A percentile compares a stretch with the other conserved stretches of the same genome.
Conservation (phyloP, 1,140 invertebrate genomes). For the Rhyzopertha dominica region DNA sequence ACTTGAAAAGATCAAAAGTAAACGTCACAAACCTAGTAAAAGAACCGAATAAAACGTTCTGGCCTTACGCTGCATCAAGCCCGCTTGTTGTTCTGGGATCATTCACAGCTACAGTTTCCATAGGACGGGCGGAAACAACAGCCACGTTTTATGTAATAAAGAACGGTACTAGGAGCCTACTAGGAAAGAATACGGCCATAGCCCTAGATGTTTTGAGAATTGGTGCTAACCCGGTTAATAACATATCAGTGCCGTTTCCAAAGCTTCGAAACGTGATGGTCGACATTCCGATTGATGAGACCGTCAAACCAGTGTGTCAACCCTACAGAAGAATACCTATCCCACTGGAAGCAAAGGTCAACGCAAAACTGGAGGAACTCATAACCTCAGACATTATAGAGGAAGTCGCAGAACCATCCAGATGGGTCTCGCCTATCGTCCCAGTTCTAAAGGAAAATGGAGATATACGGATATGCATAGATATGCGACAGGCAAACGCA, state of each 20-base stretch:
- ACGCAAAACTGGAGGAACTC: conserved; percentile 7
- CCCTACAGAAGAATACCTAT: conserved; percentile 15
- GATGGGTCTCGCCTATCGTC: no score
- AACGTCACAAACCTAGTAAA: no score
- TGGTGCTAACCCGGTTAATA: conserved; percentile 3
- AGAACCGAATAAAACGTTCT: no score
- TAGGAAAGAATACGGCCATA: conserved; percentile 11
- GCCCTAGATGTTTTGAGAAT: conserved; percentile 13
- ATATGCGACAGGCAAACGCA: no score
- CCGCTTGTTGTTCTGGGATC: no score
- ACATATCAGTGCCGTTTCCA: conserved; percentile 2
- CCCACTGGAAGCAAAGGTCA: conserved; percentile 13
- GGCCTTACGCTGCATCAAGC: no score
- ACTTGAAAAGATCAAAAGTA: no score
- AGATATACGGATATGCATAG: no score
- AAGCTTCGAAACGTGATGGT: conserved; percentile 15
- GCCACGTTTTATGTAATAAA: conserved; percentile 12
- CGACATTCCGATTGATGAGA: conserved; percentile 11
- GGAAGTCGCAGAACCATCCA: no score
- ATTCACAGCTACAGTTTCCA: conserved; percentile 1
- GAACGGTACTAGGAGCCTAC: conserved; percentile 8
- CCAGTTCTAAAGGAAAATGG: no score
- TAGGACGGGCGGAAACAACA: background rate
- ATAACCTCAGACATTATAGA: background rate
- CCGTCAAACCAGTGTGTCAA: conserved; percentile 12